These are phyloP conservation scores for Spermophilus dauricus DNA, from an alignment of 2,113 vertebrate species.

Conservation along the genomic window DNA sequence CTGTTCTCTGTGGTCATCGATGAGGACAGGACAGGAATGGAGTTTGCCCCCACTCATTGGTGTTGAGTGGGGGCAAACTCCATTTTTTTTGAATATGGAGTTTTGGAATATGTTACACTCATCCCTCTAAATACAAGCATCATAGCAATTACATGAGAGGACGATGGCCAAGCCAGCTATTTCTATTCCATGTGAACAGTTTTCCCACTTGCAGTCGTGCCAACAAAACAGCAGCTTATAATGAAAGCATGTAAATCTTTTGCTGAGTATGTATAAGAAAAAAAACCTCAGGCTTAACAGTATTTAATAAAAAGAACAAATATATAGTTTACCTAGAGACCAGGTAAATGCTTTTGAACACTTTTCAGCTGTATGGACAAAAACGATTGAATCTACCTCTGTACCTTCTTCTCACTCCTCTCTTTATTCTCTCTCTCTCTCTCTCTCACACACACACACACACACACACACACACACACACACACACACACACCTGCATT, in stretches of 20 bases:
- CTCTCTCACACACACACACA: background rate
- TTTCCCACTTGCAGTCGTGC: conserved; percentile 48
- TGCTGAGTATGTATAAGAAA: conserved; percentile 31
- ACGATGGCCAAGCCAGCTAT: conserved; percentile 17
- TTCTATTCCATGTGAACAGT: conserved; percentile 75
- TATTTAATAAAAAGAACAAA: background rate
- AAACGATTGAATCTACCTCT: background rate
- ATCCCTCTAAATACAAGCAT: conserved; percentile 18
- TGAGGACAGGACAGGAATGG: background rate
- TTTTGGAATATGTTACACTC: background rate
- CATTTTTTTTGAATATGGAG: no score
- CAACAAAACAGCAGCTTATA: background rate
- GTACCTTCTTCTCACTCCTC: no score
- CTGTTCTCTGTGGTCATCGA: background rate
- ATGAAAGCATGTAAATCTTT: conserved; percentile 57
- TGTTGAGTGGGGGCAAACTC: no score
- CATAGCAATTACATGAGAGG: conserved; percentile 9
- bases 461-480: background rate
- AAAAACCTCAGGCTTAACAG: background rate
- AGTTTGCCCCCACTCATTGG: background rate
- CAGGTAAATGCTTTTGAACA: conserved; percentile 9
- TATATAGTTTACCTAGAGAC: conserved; percentile 61
- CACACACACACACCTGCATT: background rate
- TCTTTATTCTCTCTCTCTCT: no score
- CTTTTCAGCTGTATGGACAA: background rate